Conservation (phyloP, 35 echinoderm and acorn worm species). For the Apostichopus parvimensis region DNA sequence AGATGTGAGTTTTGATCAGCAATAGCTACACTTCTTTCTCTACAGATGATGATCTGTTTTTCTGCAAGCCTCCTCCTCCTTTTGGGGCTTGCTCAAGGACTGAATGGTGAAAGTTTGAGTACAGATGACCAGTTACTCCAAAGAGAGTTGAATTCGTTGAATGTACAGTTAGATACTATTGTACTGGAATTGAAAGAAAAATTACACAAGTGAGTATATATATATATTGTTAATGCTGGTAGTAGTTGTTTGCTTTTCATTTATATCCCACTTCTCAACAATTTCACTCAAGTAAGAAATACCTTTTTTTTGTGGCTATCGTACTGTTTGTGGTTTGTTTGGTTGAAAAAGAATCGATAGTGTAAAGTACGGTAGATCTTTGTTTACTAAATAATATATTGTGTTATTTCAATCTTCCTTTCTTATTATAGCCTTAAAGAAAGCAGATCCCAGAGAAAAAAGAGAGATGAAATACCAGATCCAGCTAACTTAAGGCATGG, state of each 20-base stretch:
- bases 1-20: no score
- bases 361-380: no score
- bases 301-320: no score
- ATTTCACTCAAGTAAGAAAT: no score
- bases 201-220: constrained; percentile 15
- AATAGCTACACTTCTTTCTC: background rate
- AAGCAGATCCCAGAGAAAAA: background rate
- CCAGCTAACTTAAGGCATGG: background rate
- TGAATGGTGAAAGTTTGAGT: background rate
- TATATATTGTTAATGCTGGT: background rate
- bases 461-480: background rate
- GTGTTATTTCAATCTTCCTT: background rate
- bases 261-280: no score
- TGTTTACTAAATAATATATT: no score
- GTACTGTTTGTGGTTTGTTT: no score
- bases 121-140: background rate
- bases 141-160: background rate
- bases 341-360: no score
- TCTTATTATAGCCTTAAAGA: background rate
- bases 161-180: background rate
- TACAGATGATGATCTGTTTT: background rate
- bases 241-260: no score
- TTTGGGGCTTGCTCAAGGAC: background rate
- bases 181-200: constrained; percentile 15
- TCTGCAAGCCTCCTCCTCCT: background rate